Base-by-base conservation (phyloP, 2,797 vertebrate genomes). In the Sus cebifrons region DNA sequence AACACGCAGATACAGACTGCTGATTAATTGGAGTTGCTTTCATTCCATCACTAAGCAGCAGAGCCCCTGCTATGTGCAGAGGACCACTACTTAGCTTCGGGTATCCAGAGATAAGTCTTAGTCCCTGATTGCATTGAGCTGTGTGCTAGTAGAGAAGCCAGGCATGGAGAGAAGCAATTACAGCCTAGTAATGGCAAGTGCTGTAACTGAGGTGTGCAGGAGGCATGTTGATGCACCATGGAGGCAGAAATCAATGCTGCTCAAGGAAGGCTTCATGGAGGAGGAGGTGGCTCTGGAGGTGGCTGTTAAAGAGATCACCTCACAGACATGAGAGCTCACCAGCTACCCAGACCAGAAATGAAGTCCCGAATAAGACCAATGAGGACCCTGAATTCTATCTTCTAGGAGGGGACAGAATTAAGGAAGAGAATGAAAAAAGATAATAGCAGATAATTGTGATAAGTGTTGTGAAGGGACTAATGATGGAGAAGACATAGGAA, bases 181-280 rank as follows among this genome's bases (percentile, higher is more conserved):
- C 29, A 86, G 23, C 5, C 25, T n/a, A 16, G 11, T 11, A 32
- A 32, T 5, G n/a, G 54, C 52, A 52, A 68, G 16, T 25, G 23
- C n/a, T 5, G 0, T 29, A 54, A 49, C 52, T 0, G 4, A 81
- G 36, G 11, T 4, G 18, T 9, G 13, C 1, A 1, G 0, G 15
- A 54, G 5, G 29, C 6, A 32, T 1, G 4, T 6, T 3, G 25
- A 36, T 8, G 58, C 73, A n/a, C 16, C 0, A 0, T 5, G 25
- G 40, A 79, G 68, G 3, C 8, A 10, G 82, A 88, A 75, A 78
- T 71, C 65, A 25, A 3, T 94, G 83, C 29, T n/a, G 29, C 64
- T 73, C 16, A 52, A 86, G 68, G 86, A 29, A 73, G 86, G 17
- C 65, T 84, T 95, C 82, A 3, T 3, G 17, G 65, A 92, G 64